Percentiles rank a stretch among this genome's conserved stretches.
Conservation (phyloP, 1,140 invertebrate species). For the Pristionchus pacificus region DNA sequence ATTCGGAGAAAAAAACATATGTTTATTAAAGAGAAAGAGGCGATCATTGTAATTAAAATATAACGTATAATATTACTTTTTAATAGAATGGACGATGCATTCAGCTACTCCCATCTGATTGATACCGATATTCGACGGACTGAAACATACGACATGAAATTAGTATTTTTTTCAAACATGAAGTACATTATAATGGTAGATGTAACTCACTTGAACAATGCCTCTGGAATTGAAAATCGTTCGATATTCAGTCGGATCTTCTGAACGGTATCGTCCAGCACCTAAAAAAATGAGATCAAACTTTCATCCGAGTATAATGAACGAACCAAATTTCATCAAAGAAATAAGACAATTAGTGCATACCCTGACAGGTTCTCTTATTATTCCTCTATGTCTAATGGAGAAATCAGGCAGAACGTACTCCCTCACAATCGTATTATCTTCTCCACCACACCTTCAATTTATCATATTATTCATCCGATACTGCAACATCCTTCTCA, state of each 20-base stretch:
- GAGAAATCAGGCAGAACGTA: constrained; percentile 95
- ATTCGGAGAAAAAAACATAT: no score
- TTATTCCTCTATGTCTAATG: constrained; percentile 74
- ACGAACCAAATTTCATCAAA: no score
- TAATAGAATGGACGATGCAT: constrained; percentile 66
- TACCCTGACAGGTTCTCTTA: constrained; percentile 58
- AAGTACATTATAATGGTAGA: background rate
- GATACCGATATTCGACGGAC: constrained; percentile 89
- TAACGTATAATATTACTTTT: constrained; percentile 12
- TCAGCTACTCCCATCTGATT: constrained; percentile 89
- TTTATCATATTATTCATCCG: background rate
- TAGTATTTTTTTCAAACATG: background rate
- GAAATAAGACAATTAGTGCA: no score
- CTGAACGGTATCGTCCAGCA: constrained; percentile 1
- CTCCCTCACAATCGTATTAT: constrained; percentile 73
- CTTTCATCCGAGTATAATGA: no score
- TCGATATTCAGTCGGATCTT: constrained; percentile 71
- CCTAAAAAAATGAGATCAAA: background rate
- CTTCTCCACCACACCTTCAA: constrained; percentile 61
- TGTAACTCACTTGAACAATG: constrained; percentile 64
- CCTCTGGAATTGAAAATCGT: constrained; percentile 82
- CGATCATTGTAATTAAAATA: no score
- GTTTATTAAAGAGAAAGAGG: no score
- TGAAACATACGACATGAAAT: constrained; percentile 64
- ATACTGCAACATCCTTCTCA: constrained; percentile 20